Percentiles rank a stretch among this genome's conserved stretches.
Conservation (phyloP, 2,113 vertebrate species). For the Aegithalos caudatus region DNA sequence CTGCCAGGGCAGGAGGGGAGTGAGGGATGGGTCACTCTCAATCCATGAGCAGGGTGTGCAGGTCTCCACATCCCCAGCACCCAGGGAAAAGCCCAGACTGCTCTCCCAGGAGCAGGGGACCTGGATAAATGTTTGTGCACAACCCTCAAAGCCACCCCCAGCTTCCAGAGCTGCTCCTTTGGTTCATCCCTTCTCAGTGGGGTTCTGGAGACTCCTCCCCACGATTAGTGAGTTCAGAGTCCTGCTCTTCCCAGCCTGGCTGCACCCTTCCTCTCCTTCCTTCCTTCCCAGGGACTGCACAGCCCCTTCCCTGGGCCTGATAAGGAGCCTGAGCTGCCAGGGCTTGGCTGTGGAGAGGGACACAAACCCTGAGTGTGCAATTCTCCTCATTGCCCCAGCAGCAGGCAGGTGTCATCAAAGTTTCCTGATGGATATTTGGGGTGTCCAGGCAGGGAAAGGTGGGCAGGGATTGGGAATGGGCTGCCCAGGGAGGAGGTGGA, state of each 20-base stretch:
- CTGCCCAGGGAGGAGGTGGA: not conserved
- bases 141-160: rapidly evolving
- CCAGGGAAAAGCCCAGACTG: rapidly evolving
- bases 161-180: rapidly evolving
- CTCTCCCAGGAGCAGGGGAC: not conserved
- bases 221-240: not conserved
- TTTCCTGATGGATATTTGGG: rapidly evolving
- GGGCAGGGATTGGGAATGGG: not conserved
- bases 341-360: no score
- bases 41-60: rapidly evolving
- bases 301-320: not conserved
- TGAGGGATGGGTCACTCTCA: not conserved
- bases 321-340: not conserved
- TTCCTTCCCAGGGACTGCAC: not conserved
- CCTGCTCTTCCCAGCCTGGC: not conserved
- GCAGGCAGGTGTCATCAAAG: not conserved
- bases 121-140: rapidly evolving
- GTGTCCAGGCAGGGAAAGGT: not conserved
- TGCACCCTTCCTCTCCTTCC: not conserved
- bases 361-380: rapidly evolving
- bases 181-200: rapidly evolving
- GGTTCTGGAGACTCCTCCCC: not conserved
- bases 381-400: not conserved
- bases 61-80: not conserved
- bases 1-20: not conserved